Evolutionary conservation across 2,113 vertebrate genomes (phyloP), one percentile per base, ranked within the genome.

Genomic region (Oreochromis spilurus): DNA sequence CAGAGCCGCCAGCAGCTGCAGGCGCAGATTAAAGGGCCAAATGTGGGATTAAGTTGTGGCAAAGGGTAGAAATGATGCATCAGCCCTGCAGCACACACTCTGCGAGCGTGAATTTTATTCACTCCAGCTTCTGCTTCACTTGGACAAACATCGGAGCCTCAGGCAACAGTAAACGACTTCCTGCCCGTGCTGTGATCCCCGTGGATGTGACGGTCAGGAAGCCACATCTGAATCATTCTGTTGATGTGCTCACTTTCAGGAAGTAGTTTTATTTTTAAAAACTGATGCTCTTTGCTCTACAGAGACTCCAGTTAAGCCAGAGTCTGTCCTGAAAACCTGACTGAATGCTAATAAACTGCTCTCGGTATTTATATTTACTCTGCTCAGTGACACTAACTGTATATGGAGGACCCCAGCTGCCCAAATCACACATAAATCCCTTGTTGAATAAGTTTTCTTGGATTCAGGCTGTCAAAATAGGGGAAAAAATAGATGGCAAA

Each of bases 331-430:
- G 40, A 48, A 75, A 1, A 4, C 24, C 70, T 19, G 14, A 19
- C 16, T 48, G 14, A 1, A 17, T 3, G 5, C 24, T 52, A 31
- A 50, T 5, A 1, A 34, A 31, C 11, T 16, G 4, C 26, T 13
- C 0, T 26, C 1, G 0, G 6, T 52, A 6, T 75, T 75, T 31
- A 5, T 31, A 31, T 31, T 77, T 34, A 52, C 13, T 10, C 13
- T 72, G 13, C 14, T 45, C 67, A 17, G 13, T 0, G 21, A 45
- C 72, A 77, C 43, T 0, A 31, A 50, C 16, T n/a, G 16, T 0
- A 0, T 52, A n/a, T 50, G 70, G 45, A 31, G 72, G 72, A 34
- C 26, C 10, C 0, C 21, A 77, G 72, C 16, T 52, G 70, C 43
- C 43, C 26, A 50, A 31, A 50, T n/a, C 45, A 13, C 72, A 77